These are phyloP conservation scores for Neoaliturus tenellus DNA, from an alignment of 2,888 invertebrate species.

Conservation along the genomic window DNA sequence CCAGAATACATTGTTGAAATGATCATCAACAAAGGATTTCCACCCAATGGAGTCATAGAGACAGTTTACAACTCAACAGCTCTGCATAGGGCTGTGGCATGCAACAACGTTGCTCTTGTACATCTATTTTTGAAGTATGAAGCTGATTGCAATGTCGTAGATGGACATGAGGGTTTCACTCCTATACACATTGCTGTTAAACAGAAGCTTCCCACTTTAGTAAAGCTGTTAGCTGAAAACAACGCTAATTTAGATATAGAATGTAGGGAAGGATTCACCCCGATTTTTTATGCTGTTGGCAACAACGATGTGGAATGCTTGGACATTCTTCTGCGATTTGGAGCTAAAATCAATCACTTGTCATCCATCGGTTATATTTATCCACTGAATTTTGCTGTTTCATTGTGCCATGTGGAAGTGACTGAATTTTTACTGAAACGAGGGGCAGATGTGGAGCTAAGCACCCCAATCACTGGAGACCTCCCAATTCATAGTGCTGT, in stretches of 20 bases:
- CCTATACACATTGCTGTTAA: constrained; percentile 24
- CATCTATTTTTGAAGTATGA: neutral
- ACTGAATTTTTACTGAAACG: neutral
- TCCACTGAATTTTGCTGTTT: constrained; percentile 1
- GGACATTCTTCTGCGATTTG: neutral
- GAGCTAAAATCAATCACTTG: constrained; percentile 22
- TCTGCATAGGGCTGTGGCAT: constrained; percentile 7
- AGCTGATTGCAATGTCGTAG: neutral
- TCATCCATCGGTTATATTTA: neutral
- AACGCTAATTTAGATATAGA: constrained; percentile 19
- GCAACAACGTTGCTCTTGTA: neutral
- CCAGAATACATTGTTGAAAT: constrained; percentile 15
- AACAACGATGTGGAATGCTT: neutral
- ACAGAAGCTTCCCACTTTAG: neutral
- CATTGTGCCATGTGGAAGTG: neutral
- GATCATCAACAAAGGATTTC: constrained; percentile 15
- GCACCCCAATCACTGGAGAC: neutral
- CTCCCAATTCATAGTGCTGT: constrained; percentile 1
- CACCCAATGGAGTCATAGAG: neutral
- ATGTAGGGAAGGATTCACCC: constrained; percentile 1
- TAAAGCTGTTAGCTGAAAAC: neutral
- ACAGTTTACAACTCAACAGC: neutral
- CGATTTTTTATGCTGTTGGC: constrained; percentile 7
- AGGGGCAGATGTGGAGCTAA: neutral
- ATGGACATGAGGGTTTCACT: neutral